Base-by-base conservation (phyloP, 2,888 invertebrate genomes). In the Trichopria drosophilae region DNA sequence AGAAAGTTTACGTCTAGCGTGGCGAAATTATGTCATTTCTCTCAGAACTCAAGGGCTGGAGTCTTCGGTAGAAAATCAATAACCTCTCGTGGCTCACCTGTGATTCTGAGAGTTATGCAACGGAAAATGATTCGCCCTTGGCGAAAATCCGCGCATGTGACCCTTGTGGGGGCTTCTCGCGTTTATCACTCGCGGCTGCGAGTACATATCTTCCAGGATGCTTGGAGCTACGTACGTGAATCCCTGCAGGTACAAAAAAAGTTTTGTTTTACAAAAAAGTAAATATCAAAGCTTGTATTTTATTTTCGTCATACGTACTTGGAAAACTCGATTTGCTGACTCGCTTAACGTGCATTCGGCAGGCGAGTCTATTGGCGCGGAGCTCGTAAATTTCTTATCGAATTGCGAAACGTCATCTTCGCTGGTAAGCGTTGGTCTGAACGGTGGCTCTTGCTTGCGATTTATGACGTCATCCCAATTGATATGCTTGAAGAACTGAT, bases 141-240 rank as follows among this genome's bases (percentile, higher is more conserved):
- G 71, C 20, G 72, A 70, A 53, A 69, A 71, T 36, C 68, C 68
- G n/a, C 70, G 67, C 44, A 69, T 59, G 40, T 64, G 59, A 32
- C 64, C 60, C 66, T 88, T 89, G 18, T 93, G 84, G 19, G 93
- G 93, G 29, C 92, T 93, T 63, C 91, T 84, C 20, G 91, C 89
- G 62, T 88, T 87, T 57, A 86, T 82, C 60, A 91, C 84, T 54
- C 84, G 82, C 62, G 88, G 88, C 75, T 86, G 86, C 56, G 78
- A 77, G 76, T 88, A 88, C 80, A 92, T 86, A 69, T 93, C 90
- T 75, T 92, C 91, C 74, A 98, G 80, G 59, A 97, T 91, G 12
- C 96, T 96, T 37, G 98, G 98, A 15, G 97, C 97, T 60, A 98
- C 93, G 77, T 98, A 98, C 10, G 98, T 97, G 78, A 99, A 99